Evolutionary conservation across 2,113 vertebrate species (phyloP).

Genomic region (Gymnarchus niloticus): DNA sequence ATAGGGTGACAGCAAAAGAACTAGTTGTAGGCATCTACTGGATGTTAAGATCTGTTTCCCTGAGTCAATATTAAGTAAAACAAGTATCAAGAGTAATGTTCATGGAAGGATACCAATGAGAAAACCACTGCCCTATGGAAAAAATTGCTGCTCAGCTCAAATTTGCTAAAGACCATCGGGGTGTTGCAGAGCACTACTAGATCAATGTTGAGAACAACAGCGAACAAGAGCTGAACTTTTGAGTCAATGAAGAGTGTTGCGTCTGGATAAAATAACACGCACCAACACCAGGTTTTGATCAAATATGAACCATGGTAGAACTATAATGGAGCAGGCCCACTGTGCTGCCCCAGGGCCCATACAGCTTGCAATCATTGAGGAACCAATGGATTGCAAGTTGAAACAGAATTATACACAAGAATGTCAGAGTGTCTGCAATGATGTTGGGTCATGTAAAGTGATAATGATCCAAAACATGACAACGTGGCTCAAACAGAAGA

Average conservation of each 20-base stretch:
- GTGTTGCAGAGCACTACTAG: background rate
- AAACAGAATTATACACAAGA: conserved; percentile 8
- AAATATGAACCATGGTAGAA: background rate
- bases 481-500: background rate
- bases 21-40: background rate
- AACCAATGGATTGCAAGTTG: background rate
- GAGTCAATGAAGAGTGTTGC: background rate
- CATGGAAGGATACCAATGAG: background rate
- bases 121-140: background rate
- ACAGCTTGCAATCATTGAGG: background rate
- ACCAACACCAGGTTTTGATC: background rate
- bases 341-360: background rate
- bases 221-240: background rate
- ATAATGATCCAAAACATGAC: background rate
- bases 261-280: background rate
- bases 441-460: background rate
- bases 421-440: background rate
- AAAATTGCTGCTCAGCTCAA: background rate
- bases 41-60: background rate
- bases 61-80: background rate
- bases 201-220: background rate
- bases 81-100: background rate
- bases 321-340: background rate
- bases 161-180: background rate
- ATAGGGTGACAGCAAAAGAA: background rate